Conservation (phyloP, 2,797 vertebrate species). For the Pogonophryne albipinna region DNA sequence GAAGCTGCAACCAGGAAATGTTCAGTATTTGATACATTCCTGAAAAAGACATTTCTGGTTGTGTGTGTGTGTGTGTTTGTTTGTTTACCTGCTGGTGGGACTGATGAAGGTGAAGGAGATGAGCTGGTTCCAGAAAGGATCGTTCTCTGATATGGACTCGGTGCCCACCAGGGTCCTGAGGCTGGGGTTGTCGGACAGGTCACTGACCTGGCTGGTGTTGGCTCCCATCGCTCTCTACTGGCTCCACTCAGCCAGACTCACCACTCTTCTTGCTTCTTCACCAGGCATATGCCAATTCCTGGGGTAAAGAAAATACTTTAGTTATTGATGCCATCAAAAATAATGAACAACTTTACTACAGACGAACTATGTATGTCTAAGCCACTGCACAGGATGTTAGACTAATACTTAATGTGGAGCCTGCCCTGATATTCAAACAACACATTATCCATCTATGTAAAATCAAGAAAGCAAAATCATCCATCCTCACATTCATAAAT, state of each 20-base stretch:
- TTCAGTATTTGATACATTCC: too few relatives aligned
- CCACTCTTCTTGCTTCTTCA: constrained; percentile 52
- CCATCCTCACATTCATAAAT: neutral
- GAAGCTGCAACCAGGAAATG: neutral
- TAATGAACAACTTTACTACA: neutral
- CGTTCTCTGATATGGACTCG: constrained; percentile 93
- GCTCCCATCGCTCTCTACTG: constrained; percentile 90
- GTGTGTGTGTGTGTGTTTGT: neutral
- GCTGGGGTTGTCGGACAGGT: constrained; percentile 93
- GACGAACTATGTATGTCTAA: neutral
- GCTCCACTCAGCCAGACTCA: constrained; percentile 68
- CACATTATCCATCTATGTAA: neutral
- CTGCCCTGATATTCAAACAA: neutral
- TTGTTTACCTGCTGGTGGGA: constrained; percentile 92
- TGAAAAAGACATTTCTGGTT: too few relatives aligned
- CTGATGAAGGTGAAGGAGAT: constrained; percentile 96
- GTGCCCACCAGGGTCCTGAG: constrained; percentile 91
- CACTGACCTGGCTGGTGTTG: constrained; percentile 93
- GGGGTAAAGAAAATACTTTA: neutral
- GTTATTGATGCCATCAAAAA: neutral
- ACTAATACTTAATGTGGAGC: too few relatives aligned
- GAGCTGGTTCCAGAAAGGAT: constrained; percentile 99
- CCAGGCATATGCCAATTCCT: constrained; percentile 58
- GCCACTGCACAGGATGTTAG: neutral
- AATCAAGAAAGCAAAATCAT: neutral